phyloP scores from a whole-genome alignment of 2,113 vertebrate species.

The Etia nguti region DNA sequence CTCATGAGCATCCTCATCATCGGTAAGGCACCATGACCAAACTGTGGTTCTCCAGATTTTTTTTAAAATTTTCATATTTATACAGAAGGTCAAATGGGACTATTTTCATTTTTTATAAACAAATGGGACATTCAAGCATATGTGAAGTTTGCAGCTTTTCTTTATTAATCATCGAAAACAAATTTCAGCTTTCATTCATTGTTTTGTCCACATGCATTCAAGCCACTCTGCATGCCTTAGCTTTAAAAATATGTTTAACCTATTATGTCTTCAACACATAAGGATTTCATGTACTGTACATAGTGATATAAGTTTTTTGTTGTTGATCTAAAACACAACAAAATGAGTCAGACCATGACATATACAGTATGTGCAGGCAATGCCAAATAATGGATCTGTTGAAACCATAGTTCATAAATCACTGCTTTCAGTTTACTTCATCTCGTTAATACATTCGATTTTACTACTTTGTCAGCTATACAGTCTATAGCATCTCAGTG shows the following conservation, averaged over 20 bases:
- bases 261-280: not conserved
- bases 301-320: not conserved
- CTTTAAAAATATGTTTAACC: not conserved
- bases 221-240: not conserved
- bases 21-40: constrained; percentile 79
- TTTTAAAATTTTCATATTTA: not conserved
- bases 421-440: not conserved
- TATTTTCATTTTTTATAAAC: not conserved
- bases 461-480: not conserved
- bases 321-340: not conserved
- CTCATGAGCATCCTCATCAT: constrained; percentile 94
- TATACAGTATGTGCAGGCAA: not conserved
- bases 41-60: not conserved
- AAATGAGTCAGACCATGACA: not conserved
- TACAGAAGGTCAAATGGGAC: not conserved
- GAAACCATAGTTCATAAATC: not conserved
- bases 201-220: not conserved
- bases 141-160: not conserved
- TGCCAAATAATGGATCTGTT: not conserved
- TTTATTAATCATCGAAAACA: not conserved
- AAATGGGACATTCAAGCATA: not conserved
- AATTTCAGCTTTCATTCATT: not conserved
- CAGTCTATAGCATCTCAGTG: not conserved
- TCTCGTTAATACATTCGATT: not conserved
- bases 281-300: not conserved